Base-by-base conservation (phyloP, 2,888 invertebrate species). In the Drosophila basisetae region DNA sequence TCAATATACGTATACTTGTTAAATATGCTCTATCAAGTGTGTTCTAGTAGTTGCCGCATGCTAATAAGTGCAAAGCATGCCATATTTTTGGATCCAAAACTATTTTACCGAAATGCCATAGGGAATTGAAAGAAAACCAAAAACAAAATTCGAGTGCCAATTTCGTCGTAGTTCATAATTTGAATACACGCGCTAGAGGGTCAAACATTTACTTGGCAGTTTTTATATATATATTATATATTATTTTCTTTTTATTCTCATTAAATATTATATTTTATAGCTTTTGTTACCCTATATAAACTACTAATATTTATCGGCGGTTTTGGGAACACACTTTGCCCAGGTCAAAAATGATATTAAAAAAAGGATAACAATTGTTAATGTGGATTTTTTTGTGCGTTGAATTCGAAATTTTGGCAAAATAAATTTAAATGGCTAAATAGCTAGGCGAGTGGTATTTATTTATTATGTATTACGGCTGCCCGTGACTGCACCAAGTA, bases 271-370 rank as follows among this genome's bases (percentile, higher is more conserved):
- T 73, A 18, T 68, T 58, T 39, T 60, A 64, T 76, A 70, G 68
- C 73, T 78, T 78, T 71, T 73, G 73, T 82, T 89, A 85, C 80
- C 90, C 90, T 88, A 85, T 74, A 83, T 90, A 85, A 84, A 76
- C 85, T 89, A 88, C 85, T 90, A 90, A 90, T 80, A 90, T 88
- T 90, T 87, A 85, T 90, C 89, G 90, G 90, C 90, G 89, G 85
- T 84, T 83, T 85, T 80, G 85, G 90, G 88, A 85, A 88, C 85
- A 89, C 84, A 89, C 77, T 72, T 90, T 83, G 72, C 90, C 84
- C 84, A 69, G 90, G 88, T 81, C 54, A 43, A 75, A 76, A 67
- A 55, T 18, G 4, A 37, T 28, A 37, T 28, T 5, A 5, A 54
- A 16, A 16, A 25, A 18, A 47, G 59, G 67, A 58, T 41, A 33